Evolutionary conservation across 2,797 vertebrate genomes (phyloP), one percentile per base, ranked within the genome.

Genomic region (Myotis findleyi): DNA sequence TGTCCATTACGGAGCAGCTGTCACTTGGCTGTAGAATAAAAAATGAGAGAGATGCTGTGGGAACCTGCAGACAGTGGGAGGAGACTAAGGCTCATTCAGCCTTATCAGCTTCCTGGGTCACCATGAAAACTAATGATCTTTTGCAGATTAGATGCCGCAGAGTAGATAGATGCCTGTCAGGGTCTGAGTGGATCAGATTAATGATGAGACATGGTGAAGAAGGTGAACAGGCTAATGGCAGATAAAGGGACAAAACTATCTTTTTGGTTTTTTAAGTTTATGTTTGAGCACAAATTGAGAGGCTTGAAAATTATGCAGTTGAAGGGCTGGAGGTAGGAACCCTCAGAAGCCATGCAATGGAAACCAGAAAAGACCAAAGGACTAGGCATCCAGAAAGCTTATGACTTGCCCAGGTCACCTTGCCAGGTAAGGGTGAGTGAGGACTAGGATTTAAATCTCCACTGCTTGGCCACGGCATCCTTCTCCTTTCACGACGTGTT

Each of bases 101-200:
- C 55, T 64, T 57, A 62, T 59, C 36, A 62, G 66, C 38, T 90
- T 62, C 41, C 90, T 44, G 75, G 49, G 69, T 93, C 57, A 49
- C 68, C 75, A 36, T 55, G 64, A 62, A 89, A 84, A 84, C 59
- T 11, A 71, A 66, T 84, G 6, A 57, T 93, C 47, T 86, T 95
- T 47, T 75, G 16, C 49, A 62, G 33, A 77, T 5, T 7, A 69
- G 12, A 9, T 59, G 3, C 27, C 20, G 62, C 36, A 59, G 20
- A 76, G 36, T 51, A 77, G 73, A 47, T 17, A 59, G 69, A 47
- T 25, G 66, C 21, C 14, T 88, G 27, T 68, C 47, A 33, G 23
- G 9, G 53, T 69, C 55, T 83, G 18, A 44, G 6, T 79, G 23
- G 79, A 62, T 81, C 33, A 13, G 41, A 71, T 87, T 30, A 33